Base-by-base conservation (phyloP, 2,797 vertebrate species). In the Phoebastria nigripes region DNA sequence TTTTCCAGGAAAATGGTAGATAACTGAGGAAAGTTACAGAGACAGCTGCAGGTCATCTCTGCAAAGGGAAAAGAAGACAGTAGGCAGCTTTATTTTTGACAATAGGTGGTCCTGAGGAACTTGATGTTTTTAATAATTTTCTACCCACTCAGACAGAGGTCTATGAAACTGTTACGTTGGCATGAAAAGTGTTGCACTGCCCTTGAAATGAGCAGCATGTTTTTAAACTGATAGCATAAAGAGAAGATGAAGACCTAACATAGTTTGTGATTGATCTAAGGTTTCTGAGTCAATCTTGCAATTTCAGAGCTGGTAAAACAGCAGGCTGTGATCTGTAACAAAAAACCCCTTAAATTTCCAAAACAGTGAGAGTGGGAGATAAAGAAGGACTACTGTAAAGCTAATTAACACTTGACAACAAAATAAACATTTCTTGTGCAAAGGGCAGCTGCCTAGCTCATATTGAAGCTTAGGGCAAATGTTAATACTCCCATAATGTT, bases 101-200 rank as follows among this genome's bases (percentile, higher is more conserved):
- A 61, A 18, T 13, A 65, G 44, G 26, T 74, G 44, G 58, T 87
- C n/a, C 56, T 63, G 47, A 80, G 55, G 55, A 84, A 46, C 62
- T 84, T 39, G 37, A 49, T 59, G 71, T 67, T 92, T 93, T 96
- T 67, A 94, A 91, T 96, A 0, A 92, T 89, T 61, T 96, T 92
- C 25, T 81, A 16, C 70, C 29, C 22, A 61, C 35, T 56, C 63
- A 73, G 49, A 35, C 14, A 47, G 19, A 76, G 46, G 37, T 41
- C 44, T 59, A 28, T 67, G 46, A 85, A 87, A 89, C 24, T 70
- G 35, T 19, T 41, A 37, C 6, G 14, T 37, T 37, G 37, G 37
- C 37, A 37, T 90, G 46, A 80, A 72, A 93, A 89, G 5, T 18
- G 11, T 63, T 84, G 71, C 59, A 71, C 52, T 89, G 71, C n/a